phyloP scores from a whole-genome alignment of 2,113 vertebrate genomes.

The Mobula hypostoma region DNA sequence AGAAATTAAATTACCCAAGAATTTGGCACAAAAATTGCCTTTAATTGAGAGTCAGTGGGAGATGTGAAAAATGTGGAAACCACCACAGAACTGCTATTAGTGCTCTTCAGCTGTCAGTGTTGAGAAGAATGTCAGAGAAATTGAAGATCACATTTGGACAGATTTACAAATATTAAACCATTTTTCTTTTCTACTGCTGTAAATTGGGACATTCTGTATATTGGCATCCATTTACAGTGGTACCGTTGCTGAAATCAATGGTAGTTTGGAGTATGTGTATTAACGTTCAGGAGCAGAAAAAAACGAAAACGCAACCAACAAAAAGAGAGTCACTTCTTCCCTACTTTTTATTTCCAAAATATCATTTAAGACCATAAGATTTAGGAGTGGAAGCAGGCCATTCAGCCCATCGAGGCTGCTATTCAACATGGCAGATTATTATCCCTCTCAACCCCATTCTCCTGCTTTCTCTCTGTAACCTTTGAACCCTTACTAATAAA shows the following conservation, averaged over 20 bases:
- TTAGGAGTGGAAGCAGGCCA: too few relatives aligned
- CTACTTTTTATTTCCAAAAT: not conserved
- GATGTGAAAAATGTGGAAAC: not conserved
- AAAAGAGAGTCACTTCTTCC: not conserved
- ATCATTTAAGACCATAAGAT: too few relatives aligned
- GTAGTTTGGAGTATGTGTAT: not conserved
- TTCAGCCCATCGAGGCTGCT: too few relatives aligned
- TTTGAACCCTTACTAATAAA: too few relatives aligned
- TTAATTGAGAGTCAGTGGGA: not conserved
- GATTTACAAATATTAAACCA: not conserved
- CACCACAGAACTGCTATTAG: not conserved
- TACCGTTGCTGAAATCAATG: not conserved
- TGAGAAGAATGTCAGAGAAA: not conserved
- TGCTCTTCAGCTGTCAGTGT: not conserved
- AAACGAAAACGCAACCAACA: not conserved
- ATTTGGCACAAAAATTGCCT: conserved; percentile 10
- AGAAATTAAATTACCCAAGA: conserved; percentile 26
- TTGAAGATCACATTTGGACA: not conserved
- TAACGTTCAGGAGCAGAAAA: not conserved
- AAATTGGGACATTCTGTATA: not conserved
- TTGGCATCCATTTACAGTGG: not conserved
- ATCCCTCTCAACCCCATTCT: too few relatives aligned
- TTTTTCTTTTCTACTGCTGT: not conserved
- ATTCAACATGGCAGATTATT: too few relatives aligned
- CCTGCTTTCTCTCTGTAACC: too few relatives aligned